phyloP scores from a whole-genome alignment of 1,140 invertebrate genomes.

The Lucilia cuprina region DNA sequence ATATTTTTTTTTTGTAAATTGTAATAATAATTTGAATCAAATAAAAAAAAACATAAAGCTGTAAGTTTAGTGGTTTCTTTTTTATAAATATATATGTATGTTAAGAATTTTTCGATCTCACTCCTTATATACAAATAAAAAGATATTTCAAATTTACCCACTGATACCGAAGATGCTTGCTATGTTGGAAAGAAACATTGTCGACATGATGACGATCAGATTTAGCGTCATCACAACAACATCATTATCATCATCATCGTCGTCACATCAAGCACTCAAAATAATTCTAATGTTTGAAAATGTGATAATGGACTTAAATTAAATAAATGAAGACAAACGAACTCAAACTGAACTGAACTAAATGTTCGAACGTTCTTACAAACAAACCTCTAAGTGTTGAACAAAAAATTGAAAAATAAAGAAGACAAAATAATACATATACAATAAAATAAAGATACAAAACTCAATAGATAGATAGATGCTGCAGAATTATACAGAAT shows the following conservation, averaged over 20 bases:
- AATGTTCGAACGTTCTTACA: neutral
- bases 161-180: neutral
- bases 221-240: no score
- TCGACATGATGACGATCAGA: neutral
- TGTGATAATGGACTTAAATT: conserved; percentile 15
- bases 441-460: neutral
- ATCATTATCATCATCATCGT: neutral
- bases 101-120: no score
- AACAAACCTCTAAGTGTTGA: neutral
- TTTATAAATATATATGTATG: no score
- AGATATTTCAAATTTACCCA: neutral
- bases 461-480: neutral
- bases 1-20: no score
- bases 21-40: no score
- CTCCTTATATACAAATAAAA: neutral
- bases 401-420: neutral
- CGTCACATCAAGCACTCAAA: neutral
- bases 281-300: conserved; percentile 9
- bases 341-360: neutral
- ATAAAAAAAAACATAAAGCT: no score
- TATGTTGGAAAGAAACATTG: neutral
- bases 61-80: no score
- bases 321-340: conserved; percentile 11
- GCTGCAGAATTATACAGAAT: neutral
- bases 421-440: neutral